Evolutionary conservation across 2,888 invertebrate species (phyloP).

Genomic region (Erebia palarica): DNA sequence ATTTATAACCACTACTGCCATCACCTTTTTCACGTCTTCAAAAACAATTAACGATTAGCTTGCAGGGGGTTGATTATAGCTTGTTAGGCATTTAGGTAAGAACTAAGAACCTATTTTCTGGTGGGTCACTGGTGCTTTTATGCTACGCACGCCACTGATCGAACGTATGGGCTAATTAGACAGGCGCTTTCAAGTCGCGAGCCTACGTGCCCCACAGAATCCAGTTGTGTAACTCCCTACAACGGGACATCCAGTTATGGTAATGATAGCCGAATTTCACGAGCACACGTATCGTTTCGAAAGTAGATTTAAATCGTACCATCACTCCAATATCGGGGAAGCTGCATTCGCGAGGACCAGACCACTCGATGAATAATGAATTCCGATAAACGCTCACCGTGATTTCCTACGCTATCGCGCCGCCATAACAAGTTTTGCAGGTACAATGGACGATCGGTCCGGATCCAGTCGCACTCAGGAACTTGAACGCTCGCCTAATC

Average conservation of each 20-base stretch:
- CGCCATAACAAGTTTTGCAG: conserved; percentile 40
- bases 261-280: conserved; percentile 79
- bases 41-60: no score
- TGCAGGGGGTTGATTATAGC: no score
- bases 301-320: conserved; percentile 68
- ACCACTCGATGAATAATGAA: conserved; percentile 47
- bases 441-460: conserved; percentile 33
- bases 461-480: conserved; percentile 23
- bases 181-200: conserved; percentile 38
- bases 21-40: no score
- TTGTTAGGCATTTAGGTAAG: no score
- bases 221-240: conserved; percentile 78
- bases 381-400: conserved; percentile 54
- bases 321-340: conserved; percentile 48
- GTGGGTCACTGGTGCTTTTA: no score
- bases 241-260: conserved; percentile 81
- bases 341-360: conserved; percentile 37
- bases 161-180: conserved; percentile 42
- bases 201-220: conserved; percentile 52
- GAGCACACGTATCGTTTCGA: conserved; percentile 63
- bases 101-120: no score
- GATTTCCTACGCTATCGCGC: conserved; percentile 51
- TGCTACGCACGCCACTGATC: no score
- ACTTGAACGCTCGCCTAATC: conserved; percentile 53
- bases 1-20: no score